Conservation (phyloP, 1,140 invertebrate genomes). For the Drosophila pruinosa region DNA sequence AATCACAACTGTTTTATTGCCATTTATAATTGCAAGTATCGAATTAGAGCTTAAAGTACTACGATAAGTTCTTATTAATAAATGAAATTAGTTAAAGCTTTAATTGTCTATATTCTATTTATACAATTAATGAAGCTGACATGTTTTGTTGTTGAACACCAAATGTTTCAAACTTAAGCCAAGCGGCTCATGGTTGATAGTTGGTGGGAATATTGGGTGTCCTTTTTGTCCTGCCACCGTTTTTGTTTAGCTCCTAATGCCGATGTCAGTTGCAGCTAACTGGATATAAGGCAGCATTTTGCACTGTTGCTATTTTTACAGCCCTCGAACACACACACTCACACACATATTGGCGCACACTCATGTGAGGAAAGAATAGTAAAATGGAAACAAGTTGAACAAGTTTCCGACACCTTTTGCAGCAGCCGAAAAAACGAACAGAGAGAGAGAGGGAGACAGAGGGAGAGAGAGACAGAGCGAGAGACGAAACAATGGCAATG, state of each 20-base stretch:
- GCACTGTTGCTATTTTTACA: slow-evolving; percentile 57
- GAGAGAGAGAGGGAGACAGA: not conserved
- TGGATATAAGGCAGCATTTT: slow-evolving; percentile 38
- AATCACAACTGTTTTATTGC: no score
- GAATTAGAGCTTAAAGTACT: no score
- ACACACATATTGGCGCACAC: slow-evolving; percentile 1
- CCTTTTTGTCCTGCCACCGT: not conserved
- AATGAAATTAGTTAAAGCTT: no score
- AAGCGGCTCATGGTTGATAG: no score
- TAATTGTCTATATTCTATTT: no score
- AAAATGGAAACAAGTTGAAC: slow-evolving; percentile 79
- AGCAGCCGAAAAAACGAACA: slow-evolving; percentile 44
- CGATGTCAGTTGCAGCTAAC: not conserved
- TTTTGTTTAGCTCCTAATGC: not conserved
- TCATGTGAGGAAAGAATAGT: slow-evolving; percentile 49
- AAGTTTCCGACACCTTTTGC: slow-evolving; percentile 75
- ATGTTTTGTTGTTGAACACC: no score
- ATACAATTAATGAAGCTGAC: no score
- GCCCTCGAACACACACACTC: slow-evolving; percentile 20
- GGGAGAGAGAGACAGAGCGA: slow-evolving; percentile 5
- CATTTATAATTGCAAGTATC: no score
- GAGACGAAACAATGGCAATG: slow-evolving; percentile 65
- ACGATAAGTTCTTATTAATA: no score
- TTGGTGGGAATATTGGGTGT: no score
- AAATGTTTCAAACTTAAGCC: no score